Base-by-base conservation (phyloP, 2,113 vertebrate species). In the Ptyas mucosa region DNA sequence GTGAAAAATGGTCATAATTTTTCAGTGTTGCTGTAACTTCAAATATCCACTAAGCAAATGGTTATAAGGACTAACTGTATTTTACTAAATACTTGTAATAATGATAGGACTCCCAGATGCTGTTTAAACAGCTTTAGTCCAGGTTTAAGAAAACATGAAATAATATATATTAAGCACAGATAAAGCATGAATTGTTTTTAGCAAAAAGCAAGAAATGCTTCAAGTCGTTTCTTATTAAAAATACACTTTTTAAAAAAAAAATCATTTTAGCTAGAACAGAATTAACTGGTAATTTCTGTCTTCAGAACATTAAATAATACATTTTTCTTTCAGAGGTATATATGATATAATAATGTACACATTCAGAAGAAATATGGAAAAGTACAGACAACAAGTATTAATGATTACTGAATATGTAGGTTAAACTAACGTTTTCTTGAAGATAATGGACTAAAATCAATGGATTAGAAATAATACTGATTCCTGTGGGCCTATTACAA, bases 151-250 rank as follows among this genome's bases (percentile, higher is more conserved):
- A 85, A 15, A 52, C 46, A 85, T 61, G 88, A 92, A 90, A 89
- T 51, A 52, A 15, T 34, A 90, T 86, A 89, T n/a, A 26, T 89
- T 92, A 15, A 85, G 7, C 64, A 58, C 14, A 26, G 55, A 89
- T 49, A 85, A 85, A 93, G 49, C 86, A 89, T 89, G 51, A 89
- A 89, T 58, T 58, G 14, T 34, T 92, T 92, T 51, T 89, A 51
- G 29, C 20, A 86, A n/a, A 89, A 85, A 86, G 54, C 29, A 86
- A n/a, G 53, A 85, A 93, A 39, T 86, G 29, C 75, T 93, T 61
- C 88, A 90, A 61, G 43, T 93, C 6, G 58, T 7, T 85, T 92
- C 43, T 61, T 92, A 39, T 54, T 89, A 93, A 85, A 51, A 85
- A 86, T 81, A 90, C 39, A 92, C 49, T 85, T 52, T 55, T 55